Base-by-base conservation (phyloP, 2,113 vertebrate genomes). In the Caretta caretta region DNA sequence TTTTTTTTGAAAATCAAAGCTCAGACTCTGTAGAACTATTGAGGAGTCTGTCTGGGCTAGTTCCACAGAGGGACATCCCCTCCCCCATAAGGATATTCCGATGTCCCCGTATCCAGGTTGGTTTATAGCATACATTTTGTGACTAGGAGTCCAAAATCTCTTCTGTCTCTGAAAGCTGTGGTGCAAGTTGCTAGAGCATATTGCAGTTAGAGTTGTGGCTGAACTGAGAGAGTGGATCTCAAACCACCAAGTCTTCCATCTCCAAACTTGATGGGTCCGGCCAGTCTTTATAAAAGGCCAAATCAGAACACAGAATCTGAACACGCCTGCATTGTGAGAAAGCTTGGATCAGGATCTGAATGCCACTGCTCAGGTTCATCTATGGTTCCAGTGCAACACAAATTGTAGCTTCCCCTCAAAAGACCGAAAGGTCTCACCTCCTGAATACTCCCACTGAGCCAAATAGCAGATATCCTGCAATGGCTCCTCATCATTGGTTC, bases 201-300 rank as follows among this genome's bases (percentile, higher is more conserved):
- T 5, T 3, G 0, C 16, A 59, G 10, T 35, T n/a, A 50, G 20
- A 46, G 20, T 4, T n/a, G 27, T 48, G 49, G 38, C 59, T 92
- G 25, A 65, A 50, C 80, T 0, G 20, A 42, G 22, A 8, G 10
- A 5, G 2, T 0, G 0, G 20, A 59, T 53, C 20, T 2, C 20
- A 42, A 5, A 80, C 29, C 1, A 0, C 31, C 54, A 27, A 27
- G 49, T 22, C 3, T 27, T 91, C 24, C 24, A 57, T 54, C 38
- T 20, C 25, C 20, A 9, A 16, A 62, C 50, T 62, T 22, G 46
- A 38, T 25, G 14, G 24, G 56, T 49, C 35, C 48, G 29, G 38
- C 46, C 38, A 50, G 35, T 42, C 46, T 62, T 31, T 57, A 27
- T 79, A 46, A 50, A 20, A n/a, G 38, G 53, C 53, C 53, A 54